These are phyloP conservation scores for Galerucella calmariensis DNA, from an alignment of 2,888 invertebrate species.

Conservation along the genomic window DNA sequence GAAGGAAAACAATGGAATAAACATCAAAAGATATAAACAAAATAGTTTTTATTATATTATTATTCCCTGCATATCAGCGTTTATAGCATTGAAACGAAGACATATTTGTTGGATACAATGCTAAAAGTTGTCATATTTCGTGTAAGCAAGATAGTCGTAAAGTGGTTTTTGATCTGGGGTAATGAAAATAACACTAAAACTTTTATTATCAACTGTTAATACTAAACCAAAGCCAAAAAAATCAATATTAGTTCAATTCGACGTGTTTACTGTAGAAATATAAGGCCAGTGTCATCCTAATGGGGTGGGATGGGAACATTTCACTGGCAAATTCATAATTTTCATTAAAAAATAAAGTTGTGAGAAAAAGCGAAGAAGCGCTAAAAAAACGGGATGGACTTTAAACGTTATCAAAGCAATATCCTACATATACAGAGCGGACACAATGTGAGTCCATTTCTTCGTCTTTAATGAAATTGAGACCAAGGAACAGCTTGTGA, in stretches of 20 bases:
- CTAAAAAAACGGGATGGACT: no score
- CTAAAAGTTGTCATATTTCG: constrained; percentile 36
- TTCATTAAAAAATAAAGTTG: no score
- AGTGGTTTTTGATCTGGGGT: constrained; percentile 42
- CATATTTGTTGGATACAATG: constrained; percentile 10
- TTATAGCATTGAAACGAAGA: constrained; percentile 5
- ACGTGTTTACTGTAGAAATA: constrained; percentile 46
- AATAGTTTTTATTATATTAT: background rate
- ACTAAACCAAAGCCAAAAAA: constrained; percentile 37
- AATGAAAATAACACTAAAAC: constrained; percentile 45
- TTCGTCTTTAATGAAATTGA: no score
- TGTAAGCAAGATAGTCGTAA: constrained; percentile 40
- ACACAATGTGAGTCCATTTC: no score
- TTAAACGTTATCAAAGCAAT: no score
- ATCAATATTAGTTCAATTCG: constrained; percentile 46
- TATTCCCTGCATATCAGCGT: background rate
- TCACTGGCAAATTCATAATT: no score
- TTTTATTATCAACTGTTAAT: constrained; percentile 47
- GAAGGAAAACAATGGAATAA: background rate
- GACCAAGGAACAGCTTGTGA: no score
- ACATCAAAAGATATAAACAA: constrained; percentile 1
- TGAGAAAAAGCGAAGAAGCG: no score
- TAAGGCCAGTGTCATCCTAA: constrained; percentile 4
- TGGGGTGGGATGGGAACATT: constrained; percentile 14
- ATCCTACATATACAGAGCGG: no score